Evolutionary conservation across 2,888 invertebrate species (phyloP).

Genomic region (Pheosia tremula): DNA sequence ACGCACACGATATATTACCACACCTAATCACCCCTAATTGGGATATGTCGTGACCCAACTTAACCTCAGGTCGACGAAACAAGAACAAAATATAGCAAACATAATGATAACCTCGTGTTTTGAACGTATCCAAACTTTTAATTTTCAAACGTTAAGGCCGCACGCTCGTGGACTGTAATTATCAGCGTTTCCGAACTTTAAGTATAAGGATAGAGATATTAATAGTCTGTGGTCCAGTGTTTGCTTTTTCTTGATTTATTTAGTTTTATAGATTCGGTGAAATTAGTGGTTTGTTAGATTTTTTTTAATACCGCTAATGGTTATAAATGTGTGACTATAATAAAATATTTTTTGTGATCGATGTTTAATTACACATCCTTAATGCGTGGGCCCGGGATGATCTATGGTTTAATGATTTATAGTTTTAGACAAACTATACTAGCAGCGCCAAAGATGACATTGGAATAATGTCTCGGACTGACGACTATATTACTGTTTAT

Average conservation of each 20-base stretch:
- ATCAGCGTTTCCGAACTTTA: slow-evolving; percentile 73
- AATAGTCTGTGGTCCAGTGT: slow-evolving; percentile 66
- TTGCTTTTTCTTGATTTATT: slow-evolving; percentile 80
- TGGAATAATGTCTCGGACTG: background rate
- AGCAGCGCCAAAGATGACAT: background rate
- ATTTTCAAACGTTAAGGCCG: slow-evolving; percentile 74
- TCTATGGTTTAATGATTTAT: background rate
- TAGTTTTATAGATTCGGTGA: slow-evolving; percentile 72
- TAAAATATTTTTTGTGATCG: slow-evolving; percentile 35
- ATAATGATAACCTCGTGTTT: slow-evolving; percentile 77
- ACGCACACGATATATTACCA: slow-evolving; percentile 81
- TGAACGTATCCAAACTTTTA: slow-evolving; percentile 68
- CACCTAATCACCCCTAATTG: slow-evolving; percentile 82
- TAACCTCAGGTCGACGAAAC: slow-evolving; percentile 76
- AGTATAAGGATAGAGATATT: slow-evolving; percentile 84
- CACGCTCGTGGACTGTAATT: slow-evolving; percentile 73
- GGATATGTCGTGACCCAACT: slow-evolving; percentile 81
- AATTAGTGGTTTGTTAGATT: slow-evolving; percentile 74
- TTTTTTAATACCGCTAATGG: slow-evolving; percentile 71
- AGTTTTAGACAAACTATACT: background rate
- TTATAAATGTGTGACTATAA: slow-evolving; percentile 70
- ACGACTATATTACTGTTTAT: no score
- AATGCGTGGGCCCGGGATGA: slow-evolving; percentile 28
- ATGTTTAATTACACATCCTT: slow-evolving; percentile 17
- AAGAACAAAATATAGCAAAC: slow-evolving; percentile 80